phyloP scores from a whole-genome alignment of 1,140 invertebrate species.

The Leguminivora glycinivorella region DNA sequence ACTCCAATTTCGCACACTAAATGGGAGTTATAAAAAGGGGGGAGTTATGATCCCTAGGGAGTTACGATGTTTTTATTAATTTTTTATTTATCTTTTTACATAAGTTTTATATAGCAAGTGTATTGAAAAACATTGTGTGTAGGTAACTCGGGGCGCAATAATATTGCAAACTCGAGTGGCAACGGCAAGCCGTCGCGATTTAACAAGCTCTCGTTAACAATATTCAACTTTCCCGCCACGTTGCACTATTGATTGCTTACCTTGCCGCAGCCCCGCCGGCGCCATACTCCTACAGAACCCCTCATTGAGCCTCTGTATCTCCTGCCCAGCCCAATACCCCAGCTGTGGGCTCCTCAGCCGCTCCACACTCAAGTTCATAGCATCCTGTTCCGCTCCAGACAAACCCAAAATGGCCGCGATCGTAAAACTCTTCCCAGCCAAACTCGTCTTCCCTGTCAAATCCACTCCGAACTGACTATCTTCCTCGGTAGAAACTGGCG shows the following conservation, averaged over 20 bases:
- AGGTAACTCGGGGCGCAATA: too few species aligned
- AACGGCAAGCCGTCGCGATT: too few species aligned
- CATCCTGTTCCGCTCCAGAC: conserved; percentile 63
- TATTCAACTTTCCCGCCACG: too few species aligned
- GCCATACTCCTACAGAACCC: conserved; percentile 62
- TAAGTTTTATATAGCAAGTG: too few species aligned
- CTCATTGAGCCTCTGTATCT: conserved; percentile 63
- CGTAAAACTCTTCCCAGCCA: conserved; percentile 69
- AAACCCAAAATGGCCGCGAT: conserved; percentile 71
- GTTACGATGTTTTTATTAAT: too few species aligned
- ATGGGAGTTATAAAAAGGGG: too few species aligned
- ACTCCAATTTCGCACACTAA: too few species aligned
- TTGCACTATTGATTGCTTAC: conserved; percentile 45
- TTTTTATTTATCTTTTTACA: too few species aligned
- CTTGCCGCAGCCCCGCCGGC: conserved; percentile 59
- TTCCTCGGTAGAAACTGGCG: conserved; percentile 55
- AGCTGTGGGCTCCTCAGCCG: conserved; percentile 64
- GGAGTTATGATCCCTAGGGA: too few species aligned
- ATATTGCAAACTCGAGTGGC: too few species aligned
- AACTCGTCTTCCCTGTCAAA: conserved; percentile 66
- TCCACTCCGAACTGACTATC: conserved; percentile 65
- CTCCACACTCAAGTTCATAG: conserved; percentile 69
- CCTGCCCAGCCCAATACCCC: conserved; percentile 63
- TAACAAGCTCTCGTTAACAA: too few species aligned
- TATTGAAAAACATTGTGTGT: too few species aligned